A percentile compares a stretch with the other conserved stretches of the same genome.
These are phyloP conservation scores for Dendronephthya gigantea DNA, from an alignment of 64 coral and sea anemone species.

Conservation along the genomic window DNA sequence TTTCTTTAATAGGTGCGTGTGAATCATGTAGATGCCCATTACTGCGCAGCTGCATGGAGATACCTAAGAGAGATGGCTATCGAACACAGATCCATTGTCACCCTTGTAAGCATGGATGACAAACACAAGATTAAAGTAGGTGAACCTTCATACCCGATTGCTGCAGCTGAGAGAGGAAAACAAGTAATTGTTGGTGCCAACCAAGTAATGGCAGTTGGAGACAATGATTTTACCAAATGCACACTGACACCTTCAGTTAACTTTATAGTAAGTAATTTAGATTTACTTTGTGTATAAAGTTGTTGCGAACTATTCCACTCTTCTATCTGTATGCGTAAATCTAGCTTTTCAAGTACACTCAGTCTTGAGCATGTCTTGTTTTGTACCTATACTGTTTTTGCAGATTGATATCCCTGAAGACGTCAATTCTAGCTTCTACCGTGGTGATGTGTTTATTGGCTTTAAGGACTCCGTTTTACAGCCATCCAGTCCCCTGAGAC, in stretches of 20 bases:
- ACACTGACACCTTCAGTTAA: conserved; percentile 10
- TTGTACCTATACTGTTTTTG: background rate
- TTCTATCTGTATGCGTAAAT: background rate
- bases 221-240: conserved; percentile 12
- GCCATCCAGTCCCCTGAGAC: conserved; percentile 24
- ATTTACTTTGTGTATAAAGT: background rate
- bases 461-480: conserved; percentile 31
- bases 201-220: conserved; percentile 18
- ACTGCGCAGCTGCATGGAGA: conserved; percentile 22
- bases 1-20: background rate
- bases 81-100: background rate
- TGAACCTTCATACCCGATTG: background rate
- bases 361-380: background rate
- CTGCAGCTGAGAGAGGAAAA: conserved; percentile 27
- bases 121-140: conserved; percentile 27
- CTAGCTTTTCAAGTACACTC: too few relatives aligned
- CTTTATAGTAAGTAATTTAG: background rate
- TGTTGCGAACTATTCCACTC: background rate
- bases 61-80: conserved; percentile 11
- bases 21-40: background rate
- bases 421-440: background rate
- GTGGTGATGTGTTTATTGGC: conserved; percentile 8
- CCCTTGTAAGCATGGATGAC: conserved; percentile 28
- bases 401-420: conserved; percentile 16
- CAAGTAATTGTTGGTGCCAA: conserved; percentile 24